These are phyloP conservation scores for Istiophorus platypterus DNA, from an alignment of 2,113 vertebrate species.

Conservation along the genomic window DNA sequence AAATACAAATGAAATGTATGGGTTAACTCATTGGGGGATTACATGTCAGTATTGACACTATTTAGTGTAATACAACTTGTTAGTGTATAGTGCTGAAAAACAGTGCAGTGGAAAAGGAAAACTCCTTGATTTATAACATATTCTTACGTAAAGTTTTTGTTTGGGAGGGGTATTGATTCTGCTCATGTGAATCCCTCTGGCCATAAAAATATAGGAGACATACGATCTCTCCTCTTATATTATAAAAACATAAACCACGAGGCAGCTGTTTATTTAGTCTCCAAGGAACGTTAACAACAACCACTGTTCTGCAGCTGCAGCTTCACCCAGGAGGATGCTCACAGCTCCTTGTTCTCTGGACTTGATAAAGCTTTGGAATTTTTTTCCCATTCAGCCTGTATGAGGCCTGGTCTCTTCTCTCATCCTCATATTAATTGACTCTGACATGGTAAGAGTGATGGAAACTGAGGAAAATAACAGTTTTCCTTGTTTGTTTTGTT, in stretches of 20 bases:
- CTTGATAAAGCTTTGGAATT: slow-evolving; percentile 34
- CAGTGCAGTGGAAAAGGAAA: neutral
- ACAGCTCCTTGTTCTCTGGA: slow-evolving; percentile 48
- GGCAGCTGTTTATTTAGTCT: neutral
- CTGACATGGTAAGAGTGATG: slow-evolving; percentile 50
- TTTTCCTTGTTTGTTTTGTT: neutral
- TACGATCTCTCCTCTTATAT: slow-evolving; percentile 24
- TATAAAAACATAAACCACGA: slow-evolving; percentile 47
- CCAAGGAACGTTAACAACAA: slow-evolving; percentile 23
- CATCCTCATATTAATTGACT: slow-evolving; percentile 62
- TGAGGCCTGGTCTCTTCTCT: slow-evolving; percentile 17
- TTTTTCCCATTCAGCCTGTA: slow-evolving; percentile 35
- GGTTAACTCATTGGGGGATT: neutral
- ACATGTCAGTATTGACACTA: no score
- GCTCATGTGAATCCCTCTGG: slow-evolving; percentile 33
- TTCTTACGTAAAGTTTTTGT: slow-evolving; percentile 30
- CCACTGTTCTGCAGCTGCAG: slow-evolving; percentile 5
- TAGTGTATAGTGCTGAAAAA: neutral
- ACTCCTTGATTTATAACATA: slow-evolving; percentile 15
- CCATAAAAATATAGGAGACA: slow-evolving; percentile 9
- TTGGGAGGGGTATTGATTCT: slow-evolving; percentile 42
- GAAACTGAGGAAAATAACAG: slow-evolving; percentile 32
- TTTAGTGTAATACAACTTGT: neutral
- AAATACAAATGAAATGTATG: neutral
- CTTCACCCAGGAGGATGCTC: slow-evolving; percentile 55